Conservation (phyloP, 2,797 vertebrate species). For the Pangasius krempfi region DNA sequence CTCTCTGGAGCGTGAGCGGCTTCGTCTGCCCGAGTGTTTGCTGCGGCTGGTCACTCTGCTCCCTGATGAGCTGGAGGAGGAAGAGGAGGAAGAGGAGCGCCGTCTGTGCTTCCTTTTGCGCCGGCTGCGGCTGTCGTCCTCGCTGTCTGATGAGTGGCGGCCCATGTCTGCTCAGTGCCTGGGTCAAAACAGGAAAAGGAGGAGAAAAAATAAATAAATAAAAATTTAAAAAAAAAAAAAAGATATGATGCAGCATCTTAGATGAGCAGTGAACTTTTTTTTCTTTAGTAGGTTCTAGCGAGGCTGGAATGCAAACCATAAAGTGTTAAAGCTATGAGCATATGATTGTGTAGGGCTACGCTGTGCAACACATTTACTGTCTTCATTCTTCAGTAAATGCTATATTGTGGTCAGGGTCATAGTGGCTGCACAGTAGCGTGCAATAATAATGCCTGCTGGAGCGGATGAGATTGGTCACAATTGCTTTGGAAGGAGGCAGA, state of each 20-base stretch:
- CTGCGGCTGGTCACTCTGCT: conserved; percentile 82
- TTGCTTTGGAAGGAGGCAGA: too few species aligned
- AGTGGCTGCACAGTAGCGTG: background rate
- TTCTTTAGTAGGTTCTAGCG: background rate
- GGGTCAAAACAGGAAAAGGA: background rate
- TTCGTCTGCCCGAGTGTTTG: conserved; percentile 82
- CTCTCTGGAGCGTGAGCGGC: conserved; percentile 82
- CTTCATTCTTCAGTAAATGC: background rate
- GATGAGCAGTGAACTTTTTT: background rate
- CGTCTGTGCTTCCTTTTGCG: conserved; percentile 86
- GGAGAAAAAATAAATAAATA: too few species aligned
- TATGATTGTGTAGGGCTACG: background rate
- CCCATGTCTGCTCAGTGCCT: conserved; percentile 78
- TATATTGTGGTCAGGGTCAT: background rate
- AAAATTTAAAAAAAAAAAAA: background rate
- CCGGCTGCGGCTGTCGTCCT: conserved; percentile 83
- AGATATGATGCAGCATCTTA: background rate
- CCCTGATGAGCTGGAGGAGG: conserved; percentile 83
- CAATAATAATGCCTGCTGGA: too few species aligned
- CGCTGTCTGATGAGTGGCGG: conserved; percentile 89
- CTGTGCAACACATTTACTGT: background rate
- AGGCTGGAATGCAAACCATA: background rate
- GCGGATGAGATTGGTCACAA: too few species aligned
- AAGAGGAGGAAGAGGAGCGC: conserved; percentile 75
- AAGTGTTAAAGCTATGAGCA: background rate